Percentiles rank a stretch among this genome's conserved stretches.
phyloP scores from a whole-genome alignment of 2,113 vertebrate species.

The Gasterosteus aculeatus region DNA sequence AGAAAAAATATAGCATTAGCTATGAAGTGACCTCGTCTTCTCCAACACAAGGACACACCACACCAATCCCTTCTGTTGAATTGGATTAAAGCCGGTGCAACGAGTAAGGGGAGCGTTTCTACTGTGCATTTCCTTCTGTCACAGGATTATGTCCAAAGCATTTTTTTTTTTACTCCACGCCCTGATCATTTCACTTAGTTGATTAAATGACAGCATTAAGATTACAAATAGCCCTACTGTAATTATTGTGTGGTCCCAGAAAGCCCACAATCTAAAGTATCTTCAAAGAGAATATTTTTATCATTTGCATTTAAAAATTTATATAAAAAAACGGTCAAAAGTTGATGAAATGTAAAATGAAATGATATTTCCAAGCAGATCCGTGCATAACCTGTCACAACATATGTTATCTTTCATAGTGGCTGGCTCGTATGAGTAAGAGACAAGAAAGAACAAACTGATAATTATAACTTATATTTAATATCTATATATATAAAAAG shows the following conservation, averaged over 20 bases:
- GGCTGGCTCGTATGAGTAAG: background rate
- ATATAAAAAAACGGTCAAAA: conserved; percentile 1
- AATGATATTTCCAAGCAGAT: background rate
- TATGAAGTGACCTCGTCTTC: conserved; percentile 12
- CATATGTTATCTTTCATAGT: background rate
- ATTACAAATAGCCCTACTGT: conserved; percentile 18
- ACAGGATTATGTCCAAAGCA: conserved; percentile 37
- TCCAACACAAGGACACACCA: conserved; percentile 30
- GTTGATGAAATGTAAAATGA: conserved; percentile 2
- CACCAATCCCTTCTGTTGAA: conserved; percentile 30
- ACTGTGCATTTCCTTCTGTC: conserved; percentile 20
- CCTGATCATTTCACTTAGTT: conserved; percentile 43
- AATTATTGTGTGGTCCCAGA: conserved; percentile 15
- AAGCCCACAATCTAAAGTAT: conserved; percentile 16
- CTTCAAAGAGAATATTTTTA: conserved; percentile 40
- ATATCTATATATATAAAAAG: too few relatives aligned
- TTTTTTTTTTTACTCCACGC: conserved; percentile 30
- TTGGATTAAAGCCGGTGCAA: conserved; percentile 48
- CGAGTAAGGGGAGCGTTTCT: conserved; percentile 32
- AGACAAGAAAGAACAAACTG: background rate
- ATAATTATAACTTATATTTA: background rate
- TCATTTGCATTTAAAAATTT: conserved; percentile 33
- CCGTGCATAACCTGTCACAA: background rate
- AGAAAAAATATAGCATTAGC: conserved; percentile 3
- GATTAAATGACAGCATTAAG: conserved; percentile 45